Conservation (phyloP, 2,797 vertebrate species). For the Mus spretus region DNA sequence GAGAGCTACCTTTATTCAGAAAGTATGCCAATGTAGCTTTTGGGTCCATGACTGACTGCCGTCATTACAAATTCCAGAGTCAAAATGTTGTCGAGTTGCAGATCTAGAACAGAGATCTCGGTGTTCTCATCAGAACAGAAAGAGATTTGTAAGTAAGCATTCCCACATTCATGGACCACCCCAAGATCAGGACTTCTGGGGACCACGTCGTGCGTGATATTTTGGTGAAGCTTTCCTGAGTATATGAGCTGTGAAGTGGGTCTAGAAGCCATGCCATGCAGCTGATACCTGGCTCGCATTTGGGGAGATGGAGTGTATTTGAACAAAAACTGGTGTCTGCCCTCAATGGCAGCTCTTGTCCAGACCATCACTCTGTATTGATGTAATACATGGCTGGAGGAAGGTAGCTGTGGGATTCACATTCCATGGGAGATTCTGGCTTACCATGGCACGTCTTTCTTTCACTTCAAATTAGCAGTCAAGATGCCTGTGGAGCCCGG, state of each 20-base stretch:
- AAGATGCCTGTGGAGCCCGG: conserved; percentile 62
- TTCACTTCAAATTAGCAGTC: conserved; percentile 60
- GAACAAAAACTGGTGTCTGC: not conserved
- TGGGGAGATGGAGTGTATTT: not conserved
- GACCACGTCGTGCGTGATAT: too few relatives aligned
- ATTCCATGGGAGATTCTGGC: conserved; percentile 1
- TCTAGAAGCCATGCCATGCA: not conserved
- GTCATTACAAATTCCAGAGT: not conserved
- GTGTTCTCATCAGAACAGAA: not conserved
- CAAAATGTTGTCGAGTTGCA: not conserved
- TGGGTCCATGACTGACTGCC: not conserved
- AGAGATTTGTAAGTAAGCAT: not conserved
- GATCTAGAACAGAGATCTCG: not conserved
- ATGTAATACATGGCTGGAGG: not conserved
- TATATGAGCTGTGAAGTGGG: too few relatives aligned
- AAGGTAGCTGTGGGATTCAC: not conserved
- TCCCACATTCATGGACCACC: not conserved
- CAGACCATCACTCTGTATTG: not conserved
- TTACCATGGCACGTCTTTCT: conserved; percentile 58
- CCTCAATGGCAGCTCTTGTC: not conserved
- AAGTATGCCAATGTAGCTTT: too few relatives aligned
- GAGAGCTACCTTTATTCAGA: not conserved
- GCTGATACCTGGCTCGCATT: not conserved
- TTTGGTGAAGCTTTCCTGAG: not conserved
- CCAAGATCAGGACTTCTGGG: not conserved